Evolutionary conservation across 1,140 invertebrate genomes (phyloP), one percentile per base, ranked within the genome.

Genomic region (Scaptomyza montana): DNA sequence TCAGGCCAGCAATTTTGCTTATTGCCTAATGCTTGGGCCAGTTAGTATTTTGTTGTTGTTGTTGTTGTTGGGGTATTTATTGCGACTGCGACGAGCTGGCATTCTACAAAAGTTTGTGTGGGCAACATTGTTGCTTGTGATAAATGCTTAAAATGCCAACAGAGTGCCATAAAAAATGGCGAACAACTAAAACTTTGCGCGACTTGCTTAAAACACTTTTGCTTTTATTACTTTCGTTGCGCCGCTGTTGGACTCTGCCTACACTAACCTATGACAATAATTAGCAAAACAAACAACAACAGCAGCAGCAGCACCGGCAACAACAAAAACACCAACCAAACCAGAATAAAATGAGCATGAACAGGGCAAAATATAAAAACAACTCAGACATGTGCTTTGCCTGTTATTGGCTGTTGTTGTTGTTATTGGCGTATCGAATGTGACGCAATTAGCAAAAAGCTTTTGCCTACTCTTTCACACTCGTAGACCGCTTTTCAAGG

Each of bases 211-310:
- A 76, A 78, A 80, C 60, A 87, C 84, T 87, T 85, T 85, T 85
- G 80, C 80, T 80, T 89, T 82, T 71, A 81, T 81, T 70, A 74
- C 69, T 78, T 72, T 70, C 66, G 64, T 71, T 70, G 21, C 49
- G 43, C 36, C 47, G 65, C 16, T 54, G 60, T 28, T 61, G 55
- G 36, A 53, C 53, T 51, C 68, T 77, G 76, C 82, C 76, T 76
- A 77, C 77, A 84, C 84, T 89, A 89, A 89, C 84, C 84, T 89
- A 89, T 84, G 79, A 89, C 84, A 89, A 89, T 89, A 89, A 89
- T 89, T 89, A 89, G 84, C 74, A 72, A 64, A 69, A 70, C 73
- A 86, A 54, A 77, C 62, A 65, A 19, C 67, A 65, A 67, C 30
- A 46, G 30, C 30, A 33, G 30, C 30, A 6, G 30, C 30, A 33